Percentiles rank a stretch among this genome's conserved stretches.
phyloP scores from a whole-genome alignment of 2,888 invertebrate species.

The Cryptocephalus moraei region DNA sequence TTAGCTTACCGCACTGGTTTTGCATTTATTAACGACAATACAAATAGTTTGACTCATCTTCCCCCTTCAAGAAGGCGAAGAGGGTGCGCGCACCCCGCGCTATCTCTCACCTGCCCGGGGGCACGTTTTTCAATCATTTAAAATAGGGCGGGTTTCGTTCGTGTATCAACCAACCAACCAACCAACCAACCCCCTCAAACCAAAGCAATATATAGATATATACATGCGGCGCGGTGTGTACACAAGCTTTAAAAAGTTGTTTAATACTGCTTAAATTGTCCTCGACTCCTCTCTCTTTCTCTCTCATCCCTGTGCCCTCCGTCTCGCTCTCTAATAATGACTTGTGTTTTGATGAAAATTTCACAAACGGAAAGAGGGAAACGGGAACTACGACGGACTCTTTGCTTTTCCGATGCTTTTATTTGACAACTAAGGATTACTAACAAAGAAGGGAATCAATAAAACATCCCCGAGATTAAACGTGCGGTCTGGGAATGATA shows the following conservation, averaged over 20 bases:
- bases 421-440: too few relatives aligned
- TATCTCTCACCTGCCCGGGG: slow-evolving; percentile 27
- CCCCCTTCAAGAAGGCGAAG: slow-evolving; percentile 10
- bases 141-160: slow-evolving; percentile 13
- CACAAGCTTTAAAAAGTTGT: slow-evolving; percentile 17
- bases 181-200: slow-evolving; percentile 5
- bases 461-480: too few relatives aligned
- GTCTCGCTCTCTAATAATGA: background rate
- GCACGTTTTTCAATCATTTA: slow-evolving; percentile 28
- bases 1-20: slow-evolving; percentile 25
- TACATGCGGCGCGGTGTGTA: slow-evolving; percentile 15
- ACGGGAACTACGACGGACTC: background rate
- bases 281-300: background rate
- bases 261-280: slow-evolving; percentile 13
- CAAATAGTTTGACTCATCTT: slow-evolving; percentile 27
- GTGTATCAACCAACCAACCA: slow-evolving; percentile 4
- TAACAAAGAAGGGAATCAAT: too few relatives aligned
- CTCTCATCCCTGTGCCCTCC: too few relatives aligned
- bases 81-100: slow-evolving; percentile 17
- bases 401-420: too few relatives aligned
- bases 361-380: background rate
- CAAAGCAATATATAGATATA: slow-evolving; percentile 13
- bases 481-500: too few relatives aligned
- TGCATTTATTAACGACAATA: slow-evolving; percentile 24
- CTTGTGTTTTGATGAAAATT: background rate